These are phyloP conservation scores for Drosophila leonis DNA, from an alignment of 2,888 invertebrate species.

Conservation along the genomic window DNA sequence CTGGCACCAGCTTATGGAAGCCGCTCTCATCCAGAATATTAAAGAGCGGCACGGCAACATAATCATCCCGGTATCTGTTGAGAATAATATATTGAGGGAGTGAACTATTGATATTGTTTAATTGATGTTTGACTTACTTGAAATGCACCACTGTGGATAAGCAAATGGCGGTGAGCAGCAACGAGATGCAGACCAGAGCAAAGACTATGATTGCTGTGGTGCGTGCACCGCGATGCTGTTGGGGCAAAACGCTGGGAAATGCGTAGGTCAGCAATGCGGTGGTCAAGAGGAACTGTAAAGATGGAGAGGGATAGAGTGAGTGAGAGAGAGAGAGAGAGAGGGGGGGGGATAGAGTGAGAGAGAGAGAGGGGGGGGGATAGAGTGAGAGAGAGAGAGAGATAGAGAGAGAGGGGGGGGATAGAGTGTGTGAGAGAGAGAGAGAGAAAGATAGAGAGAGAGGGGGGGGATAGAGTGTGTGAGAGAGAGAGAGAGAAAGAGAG, in stretches of 20 bases:
- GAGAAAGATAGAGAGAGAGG: background rate
- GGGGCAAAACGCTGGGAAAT: slow-evolving; percentile 82
- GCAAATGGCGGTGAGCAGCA: slow-evolving; percentile 81
- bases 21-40: slow-evolving; percentile 87
- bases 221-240: slow-evolving; percentile 74
- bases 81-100: too few relatives aligned
- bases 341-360: background rate
- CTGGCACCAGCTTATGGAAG: slow-evolving; percentile 87
- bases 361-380: background rate
- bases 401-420: too few relatives aligned
- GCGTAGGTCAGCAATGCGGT: slow-evolving; percentile 83
- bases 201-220: slow-evolving; percentile 74
- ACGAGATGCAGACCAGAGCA: slow-evolving; percentile 75
- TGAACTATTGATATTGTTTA: background rate
- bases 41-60: slow-evolving; percentile 85
- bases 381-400: background rate
- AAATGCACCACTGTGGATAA: slow-evolving; percentile 84
- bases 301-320: background rate
- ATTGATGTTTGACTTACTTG: slow-evolving; percentile 70
- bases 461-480: background rate
- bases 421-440: fast-evolving
- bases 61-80: slow-evolving; percentile 80
- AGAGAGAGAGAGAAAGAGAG: background rate
- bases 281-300: slow-evolving; percentile 76
- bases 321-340: background rate